Base-by-base conservation (phyloP, 2,113 vertebrate genomes). In the Carollia perspicillata region DNA sequence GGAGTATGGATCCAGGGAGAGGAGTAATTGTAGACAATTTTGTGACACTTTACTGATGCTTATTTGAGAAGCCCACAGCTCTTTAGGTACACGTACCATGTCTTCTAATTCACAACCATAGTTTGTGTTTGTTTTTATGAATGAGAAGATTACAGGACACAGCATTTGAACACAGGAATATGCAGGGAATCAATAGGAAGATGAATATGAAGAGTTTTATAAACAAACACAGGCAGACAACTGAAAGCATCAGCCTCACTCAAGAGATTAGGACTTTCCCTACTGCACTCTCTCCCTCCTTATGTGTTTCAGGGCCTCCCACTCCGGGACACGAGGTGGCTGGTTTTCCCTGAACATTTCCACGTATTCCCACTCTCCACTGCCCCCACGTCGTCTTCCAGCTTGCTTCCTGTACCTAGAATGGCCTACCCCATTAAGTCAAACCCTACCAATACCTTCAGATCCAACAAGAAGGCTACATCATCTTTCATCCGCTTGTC, bases 41-140 rank as follows among this genome's bases (percentile, higher is more conserved):
- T 74, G 13, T 71, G 84, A 42, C 51, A 69, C 40, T 75, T 47
- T 35, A 47, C 33, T 35, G n/a, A 90, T 8, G 28, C 20, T 72
- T 84, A 58, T 13, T 14, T 14, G 5, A 17, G 40, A 85, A 65
- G 12, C n/a, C 3, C 84, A 71, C 28, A 51, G 8, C 37, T 22
- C 10, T 93, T 55, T 72, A 18, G 13, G 20, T 2, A 53, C 35
- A 51, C 2, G 35, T 3, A 30, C 35, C 12, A 42, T 66, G 65
- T 66, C 51, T 72, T 89, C 9, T 92, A 14, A 42, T 71, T 77
- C 14, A 18, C 16, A 18, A 28, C 3, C n/a, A 30, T 20, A 33
- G 40, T 66, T 80, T 44, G 33, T 26, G 37, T 58, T 58, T 69
- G n/a, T 8, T 47, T 84, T 83, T 83, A 14, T 80, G 28, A 94